These are phyloP conservation scores for Papilio polyxenes DNA, from an alignment of 1,140 invertebrate genomes.

Conservation along the genomic window DNA sequence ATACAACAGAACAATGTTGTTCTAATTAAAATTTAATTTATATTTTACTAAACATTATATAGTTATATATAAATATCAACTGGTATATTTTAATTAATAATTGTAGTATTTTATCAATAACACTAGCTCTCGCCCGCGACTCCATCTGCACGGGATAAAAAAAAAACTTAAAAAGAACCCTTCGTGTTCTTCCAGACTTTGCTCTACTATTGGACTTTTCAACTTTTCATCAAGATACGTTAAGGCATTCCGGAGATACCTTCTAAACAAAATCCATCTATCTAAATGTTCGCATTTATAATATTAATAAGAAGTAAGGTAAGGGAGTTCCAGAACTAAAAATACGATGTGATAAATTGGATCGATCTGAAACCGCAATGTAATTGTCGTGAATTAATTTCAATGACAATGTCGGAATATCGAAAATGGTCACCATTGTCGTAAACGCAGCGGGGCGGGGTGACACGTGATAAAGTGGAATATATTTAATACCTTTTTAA, in stretches of 20 bases:
- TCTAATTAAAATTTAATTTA: slow-evolving; percentile 7
- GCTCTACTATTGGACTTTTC: too few relatives aligned
- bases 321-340: not conserved
- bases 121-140: too few relatives aligned
- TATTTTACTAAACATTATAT: slow-evolving; percentile 2
- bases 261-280: too few relatives aligned
- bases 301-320: too few relatives aligned
- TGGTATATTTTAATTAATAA: not conserved
- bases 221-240: too few relatives aligned
- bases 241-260: too few relatives aligned
- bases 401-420: slow-evolving; percentile 33
- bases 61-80: not conserved
- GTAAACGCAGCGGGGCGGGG: slow-evolving; percentile 35
- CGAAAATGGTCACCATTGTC: slow-evolving; percentile 34
- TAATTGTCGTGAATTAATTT: slow-evolving; percentile 38
- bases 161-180: too few relatives aligned
- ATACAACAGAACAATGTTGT: slow-evolving; percentile 16
- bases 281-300: too few relatives aligned
- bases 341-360: slow-evolving; percentile 33
- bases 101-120: not conserved
- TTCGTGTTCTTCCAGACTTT: too few relatives aligned
- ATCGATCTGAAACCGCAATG: slow-evolving; percentile 27
- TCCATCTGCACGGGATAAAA: too few relatives aligned
- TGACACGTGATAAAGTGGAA: slow-evolving; percentile 26
- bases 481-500: slow-evolving; percentile 5